Conservation (phyloP, 1,140 invertebrate species). For the Calosoma granatense region DNA sequence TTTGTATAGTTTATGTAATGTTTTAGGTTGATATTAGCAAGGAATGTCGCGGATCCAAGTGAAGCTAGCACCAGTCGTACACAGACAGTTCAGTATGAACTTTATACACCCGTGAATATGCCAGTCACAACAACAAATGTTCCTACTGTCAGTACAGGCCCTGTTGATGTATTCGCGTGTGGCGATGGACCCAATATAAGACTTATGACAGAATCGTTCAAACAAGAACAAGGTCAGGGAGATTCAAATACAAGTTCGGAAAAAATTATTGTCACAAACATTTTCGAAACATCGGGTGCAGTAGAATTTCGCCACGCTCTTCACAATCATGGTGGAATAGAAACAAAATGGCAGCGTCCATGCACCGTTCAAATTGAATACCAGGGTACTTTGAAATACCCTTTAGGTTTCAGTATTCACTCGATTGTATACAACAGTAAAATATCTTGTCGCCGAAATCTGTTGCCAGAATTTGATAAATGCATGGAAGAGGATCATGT, state of each 20-base stretch:
- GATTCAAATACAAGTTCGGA: background rate
- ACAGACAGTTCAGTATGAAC: too few relatives aligned
- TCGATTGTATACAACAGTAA: conserved; percentile 44
- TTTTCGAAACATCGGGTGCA: background rate
- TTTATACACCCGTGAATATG: too few relatives aligned
- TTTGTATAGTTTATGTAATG: background rate
- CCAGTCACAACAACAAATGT: background rate
- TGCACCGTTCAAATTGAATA: conserved; percentile 46
- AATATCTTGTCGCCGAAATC: conserved; percentile 44
- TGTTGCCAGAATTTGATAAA: conserved; percentile 38
- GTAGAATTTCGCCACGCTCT: background rate
- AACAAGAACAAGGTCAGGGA: background rate
- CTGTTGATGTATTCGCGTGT: background rate
- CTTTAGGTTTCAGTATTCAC: conserved; percentile 45
- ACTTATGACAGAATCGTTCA: background rate
- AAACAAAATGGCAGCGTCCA: conserved; percentile 44
- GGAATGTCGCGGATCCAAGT: too few relatives aligned
- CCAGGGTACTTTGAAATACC: conserved; percentile 36
- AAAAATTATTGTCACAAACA: background rate
- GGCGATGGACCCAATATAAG: background rate
- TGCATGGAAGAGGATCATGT: background rate
- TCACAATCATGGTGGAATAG: conserved; percentile 16
- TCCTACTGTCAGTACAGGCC: background rate
- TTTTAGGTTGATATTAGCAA: background rate
- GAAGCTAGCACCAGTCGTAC: too few relatives aligned